A percentile compares a stretch with the other conserved stretches of the same genome.
Conservation (phyloP, 2,797 vertebrate genomes). For the Sorex maritimensis region DNA sequence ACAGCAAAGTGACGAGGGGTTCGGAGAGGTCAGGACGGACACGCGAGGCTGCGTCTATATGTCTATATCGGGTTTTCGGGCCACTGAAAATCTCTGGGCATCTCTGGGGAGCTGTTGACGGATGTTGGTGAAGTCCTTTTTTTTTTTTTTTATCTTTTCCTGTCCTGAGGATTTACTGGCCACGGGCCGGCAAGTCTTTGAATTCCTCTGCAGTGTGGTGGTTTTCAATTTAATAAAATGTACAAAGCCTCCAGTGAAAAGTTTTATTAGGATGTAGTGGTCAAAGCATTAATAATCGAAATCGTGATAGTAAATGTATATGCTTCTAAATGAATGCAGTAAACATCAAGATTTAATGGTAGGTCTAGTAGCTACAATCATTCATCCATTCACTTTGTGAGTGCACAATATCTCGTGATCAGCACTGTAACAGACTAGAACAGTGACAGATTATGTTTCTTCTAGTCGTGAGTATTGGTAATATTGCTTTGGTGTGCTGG, state of each 20-base stretch:
- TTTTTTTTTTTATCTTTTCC: neutral
- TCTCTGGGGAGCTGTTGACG: neutral
- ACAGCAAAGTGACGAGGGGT: neutral
- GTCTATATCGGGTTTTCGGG: neutral
- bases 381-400: conserved; percentile 1
- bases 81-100: no score
- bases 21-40: neutral
- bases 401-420: neutral
- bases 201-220: neutral
- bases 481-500: neutral
- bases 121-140: neutral
- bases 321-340: neutral
- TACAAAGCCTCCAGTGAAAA: conserved; percentile 9
- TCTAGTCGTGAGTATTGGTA: neutral
- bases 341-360: conserved; percentile 1
- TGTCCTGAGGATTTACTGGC: neutral
- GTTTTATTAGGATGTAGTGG: conserved; percentile 2
- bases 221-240: neutral
- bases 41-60: neutral
- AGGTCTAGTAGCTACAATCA: neutral
- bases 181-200: neutral
- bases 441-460: neutral
- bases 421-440: neutral
- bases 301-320: neutral
- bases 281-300: conserved; percentile 38